Conservation (phyloP, 2,797 vertebrate genomes). For the Oreortyx pictus region DNA sequence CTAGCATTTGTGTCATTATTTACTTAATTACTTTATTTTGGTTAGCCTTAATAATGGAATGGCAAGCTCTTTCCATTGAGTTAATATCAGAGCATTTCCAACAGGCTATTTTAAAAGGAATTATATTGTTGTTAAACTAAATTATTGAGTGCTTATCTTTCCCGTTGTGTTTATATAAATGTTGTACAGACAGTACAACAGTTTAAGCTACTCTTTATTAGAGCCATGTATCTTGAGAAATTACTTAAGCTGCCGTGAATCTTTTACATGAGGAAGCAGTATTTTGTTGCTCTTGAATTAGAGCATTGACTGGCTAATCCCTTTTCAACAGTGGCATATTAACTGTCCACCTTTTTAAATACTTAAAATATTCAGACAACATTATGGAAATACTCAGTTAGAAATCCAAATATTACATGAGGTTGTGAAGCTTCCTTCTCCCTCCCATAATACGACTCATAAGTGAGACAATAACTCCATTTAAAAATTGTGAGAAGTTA, state of each 20-base stretch:
- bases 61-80: conserved; percentile 2
- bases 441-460: neutral
- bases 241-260: neutral
- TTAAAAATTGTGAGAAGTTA: neutral
- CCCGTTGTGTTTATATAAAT: neutral
- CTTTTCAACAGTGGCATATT: neutral
- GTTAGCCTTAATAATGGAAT: conserved; percentile 18
- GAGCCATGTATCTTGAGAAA: neutral
- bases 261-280: neutral
- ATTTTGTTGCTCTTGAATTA: neutral
- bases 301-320: neutral
- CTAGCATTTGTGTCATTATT: conserved; percentile 33
- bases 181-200: neutral
- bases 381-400: neutral
- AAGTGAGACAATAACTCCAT: neutral
- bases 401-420: neutral
- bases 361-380: neutral
- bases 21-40: conserved; percentile 45
- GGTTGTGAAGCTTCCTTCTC: neutral
- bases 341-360: neutral
- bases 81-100: conserved; percentile 48
- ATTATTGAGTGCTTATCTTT: conserved; percentile 38
- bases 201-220: neutral
- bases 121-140: conserved; percentile 32
- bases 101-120: conserved; percentile 2